Conservation (phyloP, 2,113 vertebrate species). For the Zosterops japonicus region DNA sequence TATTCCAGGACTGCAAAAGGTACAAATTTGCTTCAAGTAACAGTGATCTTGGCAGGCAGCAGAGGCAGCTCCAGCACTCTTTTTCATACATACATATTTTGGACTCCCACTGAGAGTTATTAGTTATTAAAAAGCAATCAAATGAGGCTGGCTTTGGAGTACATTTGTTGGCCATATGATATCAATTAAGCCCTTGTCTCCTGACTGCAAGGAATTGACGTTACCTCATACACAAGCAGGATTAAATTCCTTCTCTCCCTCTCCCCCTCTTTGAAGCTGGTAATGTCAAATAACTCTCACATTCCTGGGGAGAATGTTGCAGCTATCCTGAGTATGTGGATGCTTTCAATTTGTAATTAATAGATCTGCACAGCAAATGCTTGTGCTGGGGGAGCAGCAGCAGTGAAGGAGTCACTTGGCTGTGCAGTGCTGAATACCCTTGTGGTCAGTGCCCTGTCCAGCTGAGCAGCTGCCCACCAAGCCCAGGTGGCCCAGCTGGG, state of each 20-base stretch:
- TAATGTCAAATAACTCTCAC: constrained; percentile 30
- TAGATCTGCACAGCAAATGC: background rate
- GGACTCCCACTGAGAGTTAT: constrained; percentile 18
- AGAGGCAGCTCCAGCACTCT: background rate
- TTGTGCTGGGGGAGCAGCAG: background rate
- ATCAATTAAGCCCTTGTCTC: constrained; percentile 63
- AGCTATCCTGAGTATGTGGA: background rate
- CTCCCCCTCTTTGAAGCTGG: constrained; percentile 16
- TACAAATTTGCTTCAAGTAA: constrained; percentile 19
- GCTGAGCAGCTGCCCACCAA: background rate
- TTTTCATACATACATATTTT: constrained; percentile 30
- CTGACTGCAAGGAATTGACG: constrained; percentile 49
- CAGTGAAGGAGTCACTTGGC: background rate
- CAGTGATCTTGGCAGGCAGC: constrained; percentile 14
- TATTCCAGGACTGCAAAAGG: constrained; percentile 14
- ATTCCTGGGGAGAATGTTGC: constrained; percentile 23
- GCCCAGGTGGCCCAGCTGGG: background rate
- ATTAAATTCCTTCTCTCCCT: constrained; percentile 47
- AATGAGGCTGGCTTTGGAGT: constrained; percentile 5
- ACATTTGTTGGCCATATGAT: constrained; percentile 53
- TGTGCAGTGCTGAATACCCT: accelerated
- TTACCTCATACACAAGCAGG: constrained; percentile 63
- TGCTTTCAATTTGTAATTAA: constrained; percentile 11
- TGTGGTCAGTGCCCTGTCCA: background rate
- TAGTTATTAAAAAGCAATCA: constrained; percentile 63